Base-by-base conservation (phyloP, 1,140 invertebrate species). In the Tetragnatha versicolor region DNA sequence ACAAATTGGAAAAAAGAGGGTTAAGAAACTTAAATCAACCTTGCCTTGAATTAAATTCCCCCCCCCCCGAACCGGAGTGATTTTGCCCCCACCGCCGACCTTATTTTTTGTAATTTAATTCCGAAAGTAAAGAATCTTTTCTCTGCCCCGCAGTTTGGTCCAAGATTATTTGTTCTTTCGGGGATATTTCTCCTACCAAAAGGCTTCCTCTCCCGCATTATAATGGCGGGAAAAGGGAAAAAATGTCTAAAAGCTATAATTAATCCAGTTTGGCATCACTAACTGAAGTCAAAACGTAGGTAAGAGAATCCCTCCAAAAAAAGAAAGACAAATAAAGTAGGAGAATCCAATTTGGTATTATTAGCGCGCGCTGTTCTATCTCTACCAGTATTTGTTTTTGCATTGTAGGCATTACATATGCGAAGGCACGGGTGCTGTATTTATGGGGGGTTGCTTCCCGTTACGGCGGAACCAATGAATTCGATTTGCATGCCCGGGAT, bases 21-120 rank as follows among this genome's bases (percentile, higher is more conserved):
- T 65, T 65, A 65, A 68, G 51, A 47, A 47, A 55, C 10, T 55
- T 55, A 55, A 55, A 20, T 55, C 25, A 12, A 12, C 25, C 39
- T n/a, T n/a, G n/a, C n/a, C n/a, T n/a, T n/a, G n/a, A n/a, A n/a
- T n/a, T n/a, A n/a, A n/a, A n/a, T n/a, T n/a, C n/a, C n/a, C n/a
- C n/a, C 17, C 39, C 17, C 17, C 39, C 17, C 17, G 17, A 45
- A 45, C 39, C 39, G 17, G 39, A 65, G 61, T 27, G 61, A 65
- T 65, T 65, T 63, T 65, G 5, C 27, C 42, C 20, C 20, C 25
- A 33, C 6, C n/a, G 17, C 37, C n/a, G 17, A 14, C 20, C 45
- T 47, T 7, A 25, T 20, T 68, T 49, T 49, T 68, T 68, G 65
- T 47, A 68, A 68, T 68, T 68, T 68, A 68, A 68, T 68, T 68